These are phyloP conservation scores for Vidua macroura DNA, from an alignment of 2,113 vertebrate genomes.

Conservation along the genomic window DNA sequence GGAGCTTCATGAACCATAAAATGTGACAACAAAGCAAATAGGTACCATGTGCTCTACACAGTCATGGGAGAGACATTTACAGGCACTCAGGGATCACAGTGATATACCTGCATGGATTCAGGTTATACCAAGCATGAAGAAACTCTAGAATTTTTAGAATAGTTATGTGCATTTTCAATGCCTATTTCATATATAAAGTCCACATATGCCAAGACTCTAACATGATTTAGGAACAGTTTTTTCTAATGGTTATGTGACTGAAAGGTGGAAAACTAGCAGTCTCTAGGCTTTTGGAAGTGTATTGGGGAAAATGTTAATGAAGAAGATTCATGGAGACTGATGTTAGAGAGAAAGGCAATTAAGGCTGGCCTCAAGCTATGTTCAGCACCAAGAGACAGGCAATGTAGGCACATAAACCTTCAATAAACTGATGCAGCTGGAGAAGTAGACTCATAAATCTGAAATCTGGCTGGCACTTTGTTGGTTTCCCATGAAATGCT, in stretches of 20 bases:
- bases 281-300: neutral
- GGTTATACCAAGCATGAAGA: neutral
- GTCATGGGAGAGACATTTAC: neutral
- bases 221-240: neutral
- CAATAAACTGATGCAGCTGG: neutral
- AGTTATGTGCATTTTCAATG: neutral
- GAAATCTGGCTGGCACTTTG: neutral
- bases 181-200: neutral
- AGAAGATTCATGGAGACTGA: neutral
- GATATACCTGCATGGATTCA: slow-evolving; percentile 4
- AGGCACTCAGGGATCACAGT: neutral
- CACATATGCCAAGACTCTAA: neutral
- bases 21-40: slow-evolving; percentile 50
- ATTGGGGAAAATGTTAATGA: neutral
- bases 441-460: neutral
- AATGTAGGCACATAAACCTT: neutral
- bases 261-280: neutral
- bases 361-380: neutral
- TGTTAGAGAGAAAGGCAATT: neutral
- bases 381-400: neutral
- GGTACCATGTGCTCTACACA: slow-evolving; percentile 24
- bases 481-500: neutral
- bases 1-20: slow-evolving; percentile 44
- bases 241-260: neutral
- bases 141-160: neutral